phyloP scores from a whole-genome alignment of 2,113 vertebrate genomes.

The Lathamus discolor region DNA sequence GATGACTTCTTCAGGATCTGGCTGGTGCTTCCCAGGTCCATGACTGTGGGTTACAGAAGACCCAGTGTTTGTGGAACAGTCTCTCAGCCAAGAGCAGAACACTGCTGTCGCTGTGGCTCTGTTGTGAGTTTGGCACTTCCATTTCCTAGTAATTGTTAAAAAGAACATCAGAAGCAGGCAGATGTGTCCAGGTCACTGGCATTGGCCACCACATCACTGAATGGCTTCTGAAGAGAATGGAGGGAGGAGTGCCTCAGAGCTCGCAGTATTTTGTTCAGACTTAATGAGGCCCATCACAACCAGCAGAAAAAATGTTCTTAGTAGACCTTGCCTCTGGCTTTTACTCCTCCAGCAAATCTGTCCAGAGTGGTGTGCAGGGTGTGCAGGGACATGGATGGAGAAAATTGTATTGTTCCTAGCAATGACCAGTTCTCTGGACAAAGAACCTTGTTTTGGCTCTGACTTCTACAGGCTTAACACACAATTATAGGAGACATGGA shows the following conservation, averaged over 20 bases:
- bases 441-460: background rate
- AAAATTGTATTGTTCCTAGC: background rate
- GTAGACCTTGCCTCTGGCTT: background rate
- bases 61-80: rapidly evolving
- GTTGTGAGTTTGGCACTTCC: rapidly evolving
- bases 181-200: background rate
- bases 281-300: background rate
- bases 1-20: background rate
- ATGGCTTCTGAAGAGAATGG: background rate
- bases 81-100: background rate
- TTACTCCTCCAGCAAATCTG: background rate
- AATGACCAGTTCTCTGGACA: background rate
- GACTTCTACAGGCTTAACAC: background rate
- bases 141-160: background rate
- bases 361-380: background rate
- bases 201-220: rapidly evolving
- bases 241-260: background rate
- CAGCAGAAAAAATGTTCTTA: background rate
- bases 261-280: background rate
- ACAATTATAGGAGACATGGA: background rate
- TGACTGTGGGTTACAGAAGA: background rate
- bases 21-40: rapidly evolving
- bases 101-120: background rate
- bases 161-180: background rate
- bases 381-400: background rate